phyloP scores from a whole-genome alignment of 53 echinoderm and acorn worm genomes.

The Henricia sp. region DNA sequence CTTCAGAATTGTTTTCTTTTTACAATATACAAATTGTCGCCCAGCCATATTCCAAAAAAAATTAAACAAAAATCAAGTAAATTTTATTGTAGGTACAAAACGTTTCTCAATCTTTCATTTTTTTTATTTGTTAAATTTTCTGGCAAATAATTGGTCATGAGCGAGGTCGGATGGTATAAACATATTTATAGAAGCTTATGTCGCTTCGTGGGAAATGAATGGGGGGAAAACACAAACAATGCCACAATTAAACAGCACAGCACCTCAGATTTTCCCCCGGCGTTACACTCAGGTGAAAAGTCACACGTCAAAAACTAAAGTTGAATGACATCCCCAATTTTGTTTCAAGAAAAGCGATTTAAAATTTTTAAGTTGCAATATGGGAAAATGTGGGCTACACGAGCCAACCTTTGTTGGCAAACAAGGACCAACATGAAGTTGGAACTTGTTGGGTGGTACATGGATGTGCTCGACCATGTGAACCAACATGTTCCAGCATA shows the following conservation, averaged over 20 bases:
- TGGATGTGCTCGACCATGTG: no score
- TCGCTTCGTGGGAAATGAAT: not conserved
- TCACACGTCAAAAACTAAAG: no score
- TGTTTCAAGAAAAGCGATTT: no score
- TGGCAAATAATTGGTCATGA: constrained; percentile 45
- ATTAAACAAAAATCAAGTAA: constrained; percentile 4
- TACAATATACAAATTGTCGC: constrained; percentile 51
- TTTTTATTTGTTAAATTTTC: constrained; percentile 2
- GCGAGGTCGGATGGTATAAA: constrained; percentile 32
- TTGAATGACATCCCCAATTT: no score
- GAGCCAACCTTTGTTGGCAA: no score
- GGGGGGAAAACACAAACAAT: not conserved
- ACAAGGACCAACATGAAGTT: no score
- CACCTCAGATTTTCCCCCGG: not conserved
- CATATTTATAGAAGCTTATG: constrained; percentile 39
- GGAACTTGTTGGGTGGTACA: no score
- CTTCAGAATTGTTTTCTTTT: constrained; percentile 47
- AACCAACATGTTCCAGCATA: no score
- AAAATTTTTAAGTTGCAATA: no score
- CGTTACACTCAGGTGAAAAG: no score
- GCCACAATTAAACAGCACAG: constrained; percentile 5
- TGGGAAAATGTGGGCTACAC: no score
- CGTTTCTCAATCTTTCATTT: constrained; percentile 18
- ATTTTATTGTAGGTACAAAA: constrained; percentile 51
- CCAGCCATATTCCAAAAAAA: constrained; percentile 15